phyloP scores from a whole-genome alignment of 2,888 invertebrate species.

The Parnassius smintheus region DNA sequence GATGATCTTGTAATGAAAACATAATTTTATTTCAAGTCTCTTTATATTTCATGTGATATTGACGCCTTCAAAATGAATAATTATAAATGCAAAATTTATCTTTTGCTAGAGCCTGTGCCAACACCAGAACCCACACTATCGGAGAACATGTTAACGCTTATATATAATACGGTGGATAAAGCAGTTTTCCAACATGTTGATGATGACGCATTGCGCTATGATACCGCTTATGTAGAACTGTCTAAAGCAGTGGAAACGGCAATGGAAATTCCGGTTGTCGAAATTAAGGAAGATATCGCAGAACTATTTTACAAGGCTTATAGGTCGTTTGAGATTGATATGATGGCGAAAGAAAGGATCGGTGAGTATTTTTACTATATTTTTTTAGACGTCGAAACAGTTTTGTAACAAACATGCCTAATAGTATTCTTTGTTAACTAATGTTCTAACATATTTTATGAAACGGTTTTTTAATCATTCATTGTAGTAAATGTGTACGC shows the following conservation, averaged over 20 bases:
- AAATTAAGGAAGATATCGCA: constrained; percentile 58
- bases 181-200: constrained; percentile 55
- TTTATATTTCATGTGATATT: no score
- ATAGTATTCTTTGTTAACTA: no score
- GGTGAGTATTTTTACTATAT: constrained; percentile 41
- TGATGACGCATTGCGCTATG: constrained; percentile 53
- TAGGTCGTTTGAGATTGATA: constrained; percentile 53
- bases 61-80: no score
- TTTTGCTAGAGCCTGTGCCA: constrained; percentile 51
- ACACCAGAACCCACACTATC: constrained; percentile 60
- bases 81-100: neutral
- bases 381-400: no score
- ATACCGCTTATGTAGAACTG: constrained; percentile 66
- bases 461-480: no score
- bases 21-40: no score
- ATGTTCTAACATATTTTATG: no score
- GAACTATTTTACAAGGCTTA: constrained; percentile 52
- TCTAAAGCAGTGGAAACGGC: constrained; percentile 59
- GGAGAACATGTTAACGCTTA: constrained; percentile 45
- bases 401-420: no score
- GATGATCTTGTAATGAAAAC: no score
- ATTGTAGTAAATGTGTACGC: no score
- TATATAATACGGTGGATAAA: constrained; percentile 64
- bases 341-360: constrained; percentile 57
- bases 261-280: constrained; percentile 68